Base-by-base conservation (phyloP, 2,797 vertebrate genomes). In the Columba guinea region DNA sequence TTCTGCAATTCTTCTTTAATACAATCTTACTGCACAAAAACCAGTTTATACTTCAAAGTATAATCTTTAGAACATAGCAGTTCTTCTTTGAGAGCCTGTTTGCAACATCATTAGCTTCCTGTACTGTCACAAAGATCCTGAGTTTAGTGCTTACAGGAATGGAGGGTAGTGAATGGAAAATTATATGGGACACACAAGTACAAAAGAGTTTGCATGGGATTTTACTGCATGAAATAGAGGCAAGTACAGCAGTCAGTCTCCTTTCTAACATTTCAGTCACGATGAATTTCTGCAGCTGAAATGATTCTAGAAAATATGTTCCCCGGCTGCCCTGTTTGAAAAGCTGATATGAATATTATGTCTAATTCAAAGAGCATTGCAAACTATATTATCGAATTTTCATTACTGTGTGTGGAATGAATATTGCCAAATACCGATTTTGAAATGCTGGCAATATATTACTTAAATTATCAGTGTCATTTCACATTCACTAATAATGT, bases 281-380 rank as follows among this genome's bases (percentile, higher is more conserved):
- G 0, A 82, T 13, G 8, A 20, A 68, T 84, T 89, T 87, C 52
- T 83, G 41, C 71, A 93, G 58, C 56, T 83, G 56, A 93, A 80
- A 32, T 83, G 26, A 53, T 89, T 84, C 78, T 85, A 70, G 64
- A 87, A 89, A 80, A 63, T 80, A 87, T 16, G 21, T 83, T 74
- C 49, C 58, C 46, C 60, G 46, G 20, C 21, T 87, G 24, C 46
- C 18, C 32, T 58, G 15, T 78, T 91, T 71, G 82, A 94, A 89
- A 91, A 87, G 19, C n/a, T 87, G 49, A 56, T 87, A 71, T 49
- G 64, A 91, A 46, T 86, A 95, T 87, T 84, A 68, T 7, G 9
- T 37, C 71, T 87, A 71, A 85, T 85, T 93, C 83, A 94, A 92
- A 84, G 46, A 87, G n/a, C 87, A 82, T 41, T 90, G 74, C 41